Base-by-base conservation (phyloP, 1,140 invertebrate species). In the Chironomus striatipennis region DNA sequence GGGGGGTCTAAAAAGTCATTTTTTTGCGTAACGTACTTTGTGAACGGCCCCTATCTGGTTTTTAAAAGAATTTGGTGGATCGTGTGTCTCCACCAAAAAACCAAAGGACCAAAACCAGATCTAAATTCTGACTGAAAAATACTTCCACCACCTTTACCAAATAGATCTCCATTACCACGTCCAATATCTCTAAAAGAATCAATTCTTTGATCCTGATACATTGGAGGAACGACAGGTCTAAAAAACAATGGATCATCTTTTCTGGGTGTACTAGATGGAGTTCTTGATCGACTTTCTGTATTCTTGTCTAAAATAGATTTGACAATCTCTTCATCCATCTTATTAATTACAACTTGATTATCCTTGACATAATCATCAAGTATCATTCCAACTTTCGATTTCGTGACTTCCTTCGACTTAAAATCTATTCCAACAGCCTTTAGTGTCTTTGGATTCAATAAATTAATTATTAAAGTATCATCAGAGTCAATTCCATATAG, bases 81-180 rank as follows among this genome's bases (percentile, higher is more conserved):
- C n/a, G n/a, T n/a, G n/a, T n/a, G n/a, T n/a, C n/a, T n/a, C n/a
- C n/a, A n/a, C n/a, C n/a, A n/a, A n/a, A n/a, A n/a, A n/a, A n/a
- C n/a, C n/a, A 73, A 74, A 42, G 74, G 75, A 73, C 75, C 67
- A 76, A 74, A 74, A 34, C 76, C 76, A 4, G 77, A 78, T 75
- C 76, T 73, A 65, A 74, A 74, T 10, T 43, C 6, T 73, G 83
- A 82, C 57, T 82, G 86, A 80, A 91, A 93, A 9, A 94, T 76
- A 90, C 93, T 94, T 73, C 91, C 91, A 47, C 87, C 88, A 72
- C 79, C 78, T 21, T 83, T 79, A 76, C 85, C 87, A 73, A 94
- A 87, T 1, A 92, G 92, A 84, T 94, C 87, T 77, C 94, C 83
- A 82, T 94, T 92, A 73, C 86, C 84, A 42, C 87, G 81, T 0